These are phyloP conservation scores for Tiphia femorata DNA, from an alignment of 2,888 invertebrate genomes.

Conservation along the genomic window DNA sequence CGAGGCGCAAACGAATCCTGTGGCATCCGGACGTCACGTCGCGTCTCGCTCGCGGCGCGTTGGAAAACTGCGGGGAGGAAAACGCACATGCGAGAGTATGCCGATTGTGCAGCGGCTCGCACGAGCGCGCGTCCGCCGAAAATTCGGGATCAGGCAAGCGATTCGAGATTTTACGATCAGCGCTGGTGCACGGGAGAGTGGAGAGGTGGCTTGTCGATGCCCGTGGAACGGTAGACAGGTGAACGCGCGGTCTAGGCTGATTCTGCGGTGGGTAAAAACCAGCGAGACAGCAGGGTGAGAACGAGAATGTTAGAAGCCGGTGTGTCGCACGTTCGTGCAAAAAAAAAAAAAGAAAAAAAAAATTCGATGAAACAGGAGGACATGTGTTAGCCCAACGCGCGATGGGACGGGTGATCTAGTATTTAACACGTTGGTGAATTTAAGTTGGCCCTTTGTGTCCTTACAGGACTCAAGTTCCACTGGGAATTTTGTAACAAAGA, in stretches of 20 bases:
- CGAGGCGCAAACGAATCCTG: no score
- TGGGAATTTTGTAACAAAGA: no score
- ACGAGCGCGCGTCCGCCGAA: no score
- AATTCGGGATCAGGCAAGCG: conserved; percentile 24
- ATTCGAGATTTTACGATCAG: conserved; percentile 45
- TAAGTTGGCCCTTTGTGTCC: no score
- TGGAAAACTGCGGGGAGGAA: not conserved
- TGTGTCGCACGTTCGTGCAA: no score
- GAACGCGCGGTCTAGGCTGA: conserved; percentile 1
- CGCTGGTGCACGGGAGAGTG: not conserved
- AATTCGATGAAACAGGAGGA: no score
- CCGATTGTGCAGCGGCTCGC: not conserved
- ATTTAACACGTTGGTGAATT: no score
- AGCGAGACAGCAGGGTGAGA: conserved; percentile 22
- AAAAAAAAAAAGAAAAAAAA: no score
- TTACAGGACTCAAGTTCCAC: no score
- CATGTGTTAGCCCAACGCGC: no score
- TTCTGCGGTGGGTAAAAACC: conserved; percentile 13
- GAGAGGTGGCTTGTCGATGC: not conserved
- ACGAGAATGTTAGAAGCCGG: no score
- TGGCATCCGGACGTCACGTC: not conserved
- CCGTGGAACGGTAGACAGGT: not conserved
- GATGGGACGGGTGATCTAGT: no score
- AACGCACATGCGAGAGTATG: not conserved
- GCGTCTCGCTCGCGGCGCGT: not conserved